A percentile compares a stretch with the other conserved stretches of the same genome.
Conservation (phyloP, 1,140 invertebrate genomes). For the Zaprionus capensis region DNA sequence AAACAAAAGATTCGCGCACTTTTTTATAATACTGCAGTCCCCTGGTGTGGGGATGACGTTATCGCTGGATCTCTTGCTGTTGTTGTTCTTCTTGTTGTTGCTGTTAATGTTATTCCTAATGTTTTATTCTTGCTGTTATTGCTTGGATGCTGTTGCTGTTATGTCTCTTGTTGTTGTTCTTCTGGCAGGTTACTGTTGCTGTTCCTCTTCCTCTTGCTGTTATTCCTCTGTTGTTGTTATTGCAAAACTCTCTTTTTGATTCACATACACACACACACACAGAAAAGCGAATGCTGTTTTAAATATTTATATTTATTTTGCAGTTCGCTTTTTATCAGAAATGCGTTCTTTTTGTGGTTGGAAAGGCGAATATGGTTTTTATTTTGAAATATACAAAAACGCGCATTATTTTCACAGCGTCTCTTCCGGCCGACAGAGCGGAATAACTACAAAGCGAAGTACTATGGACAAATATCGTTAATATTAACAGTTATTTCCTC, state of each 20-base stretch:
- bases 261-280: conserved; percentile 25
- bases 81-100: conserved; percentile 46
- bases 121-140: too few relatives aligned
- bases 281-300: conserved; percentile 41
- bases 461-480: conserved; percentile 2
- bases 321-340: conserved; percentile 60
- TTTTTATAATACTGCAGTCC: conserved; percentile 66
- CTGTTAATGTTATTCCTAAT: background rate
- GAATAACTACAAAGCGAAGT: conserved; percentile 14
- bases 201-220: conserved; percentile 39
- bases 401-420: conserved; percentile 66
- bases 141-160: too few relatives aligned
- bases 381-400: conserved; percentile 82
- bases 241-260: conserved; percentile 20
- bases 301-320: background rate
- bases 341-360: conserved; percentile 82
- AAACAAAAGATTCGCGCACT: conserved; percentile 77
- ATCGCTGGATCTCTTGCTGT: conserved; percentile 53
- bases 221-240: conserved; percentile 42
- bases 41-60: conserved; percentile 55
- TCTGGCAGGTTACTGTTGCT: conserved; percentile 36
- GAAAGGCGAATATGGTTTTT: conserved; percentile 80
- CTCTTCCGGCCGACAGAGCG: conserved; percentile 43
- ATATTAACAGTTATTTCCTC: conserved; percentile 1
- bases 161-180: too few relatives aligned